Base-by-base conservation (phyloP, 2,113 vertebrate species). In the human region DNA sequence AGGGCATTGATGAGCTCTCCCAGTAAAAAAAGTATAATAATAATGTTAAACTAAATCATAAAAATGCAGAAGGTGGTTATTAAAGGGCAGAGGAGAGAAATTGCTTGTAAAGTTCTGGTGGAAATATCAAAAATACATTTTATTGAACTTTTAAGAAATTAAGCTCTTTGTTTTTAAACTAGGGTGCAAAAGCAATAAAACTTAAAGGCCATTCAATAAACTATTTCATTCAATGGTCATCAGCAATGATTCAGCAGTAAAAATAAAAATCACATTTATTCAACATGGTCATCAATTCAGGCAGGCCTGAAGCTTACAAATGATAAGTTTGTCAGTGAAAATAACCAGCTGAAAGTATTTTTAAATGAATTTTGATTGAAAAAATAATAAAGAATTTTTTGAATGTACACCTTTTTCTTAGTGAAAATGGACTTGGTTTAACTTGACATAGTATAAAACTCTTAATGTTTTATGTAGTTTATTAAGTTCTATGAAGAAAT, bases 21-120 rank as follows among this genome's bases (percentile, higher is more conserved):
- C 78, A 95, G 85, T 97, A 96, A 96, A 97, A 97, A 98, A 94
- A 66, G 75, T 96, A 93, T 25, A 93, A 76, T 93, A 98, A 97
- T 87, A 96, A 91, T 93, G 55, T 97, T 96, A 88, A 96, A 89
- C 25, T 79, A 94, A 96, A 97, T 94, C 96, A 96, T 96, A 96
- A 97, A 97, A 97, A 90, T 89, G 32, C 59, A 97, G 52, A 91
- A 95, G 68, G 84, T 84, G 59, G 23, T 91, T 97, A 94, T 83
- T 90, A 90, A 27, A 94, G 23, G 81, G 55, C 73, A 97, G 52
- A 96, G 43, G 12, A 95, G 89, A 96, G 50, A 83, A 95, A 90
- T 0, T 87, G 64, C 82, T 93, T 95, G 22, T 93, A 89, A 97
- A 96, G 59, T 94, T 94, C 90, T 55, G 12, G 85, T 96, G 43